Base-by-base conservation (phyloP, 2,888 invertebrate genomes). In the Didymodactylos carnosus region DNA sequence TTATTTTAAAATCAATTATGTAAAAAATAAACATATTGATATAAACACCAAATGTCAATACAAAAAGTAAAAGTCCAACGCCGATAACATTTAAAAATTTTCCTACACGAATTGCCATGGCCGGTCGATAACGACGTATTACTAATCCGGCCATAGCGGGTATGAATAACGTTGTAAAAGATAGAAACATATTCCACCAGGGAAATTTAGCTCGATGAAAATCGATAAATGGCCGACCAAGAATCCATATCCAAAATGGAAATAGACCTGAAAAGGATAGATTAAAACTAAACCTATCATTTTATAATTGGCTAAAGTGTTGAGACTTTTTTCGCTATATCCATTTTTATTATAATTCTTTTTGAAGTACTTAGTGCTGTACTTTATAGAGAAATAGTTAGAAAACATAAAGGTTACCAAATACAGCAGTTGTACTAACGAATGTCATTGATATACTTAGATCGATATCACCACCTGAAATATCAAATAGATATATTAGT, bases 391-490 rank as follows among this genome's bases (percentile, higher is more conserved):
- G n/a, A n/a, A n/a, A n/a, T n/a, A n/a, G n/a, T n/a, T n/a, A n/a
- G n/a, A n/a, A n/a, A n/a, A n/a, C n/a, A n/a, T n/a, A n/a, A n/a
- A n/a, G n/a, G n/a, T n/a, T 49, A 88, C 90, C 91, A 79, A 95
- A 90, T 0, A 94, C 90, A 0, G 89, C 89, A 8, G 94, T 82
- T 5, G 92, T 94, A 76, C 92, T 90, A 73, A 93, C 85, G 13
- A 93, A 88, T 0, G 95, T 97, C 94, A 97, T 93, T 23, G 94
- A 89, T 70, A 97, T 88, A 0, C 94, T 94, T 49, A 97, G 86
- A 82, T 93, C 90, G 8, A 95, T 87, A 84, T 97, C 95, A 8
- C 93, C 95, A 6, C 89, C n/a, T n/a, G n/a, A n/a, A n/a, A n/a
- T n/a, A n/a, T n/a, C n/a, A n/a, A n/a, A n/a, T n/a, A n/a, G n/a